Percentiles rank a stretch among this genome's conserved stretches.
These are phyloP conservation scores for Aplochiton taeniatus DNA, from an alignment of 2,797 vertebrate species.

Conservation along the genomic window DNA sequence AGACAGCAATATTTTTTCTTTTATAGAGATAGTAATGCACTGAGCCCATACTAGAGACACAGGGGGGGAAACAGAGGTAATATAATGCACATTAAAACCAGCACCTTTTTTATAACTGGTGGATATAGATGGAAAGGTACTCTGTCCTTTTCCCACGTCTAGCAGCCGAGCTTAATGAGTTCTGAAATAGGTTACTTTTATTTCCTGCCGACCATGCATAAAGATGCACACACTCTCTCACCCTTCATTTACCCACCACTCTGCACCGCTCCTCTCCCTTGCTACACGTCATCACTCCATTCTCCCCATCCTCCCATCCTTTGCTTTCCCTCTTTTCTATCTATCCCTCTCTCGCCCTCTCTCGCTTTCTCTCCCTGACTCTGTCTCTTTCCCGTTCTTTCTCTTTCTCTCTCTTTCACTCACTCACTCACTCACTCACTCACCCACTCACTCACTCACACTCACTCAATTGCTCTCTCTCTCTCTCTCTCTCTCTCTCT, in stretches of 20 bases:
- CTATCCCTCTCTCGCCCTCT: neutral
- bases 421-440: constrained; percentile 17
- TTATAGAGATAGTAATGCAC: constrained; percentile 80
- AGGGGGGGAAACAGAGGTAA: constrained; percentile 72
- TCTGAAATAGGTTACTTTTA: constrained; percentile 79
- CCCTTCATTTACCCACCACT: constrained; percentile 46
- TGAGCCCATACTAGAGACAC: constrained; percentile 67
- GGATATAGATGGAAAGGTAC: constrained; percentile 69
- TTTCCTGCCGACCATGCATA: constrained; percentile 76
- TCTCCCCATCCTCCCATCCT: neutral
- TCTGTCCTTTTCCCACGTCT: constrained; percentile 73
- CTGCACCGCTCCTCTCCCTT: neutral
- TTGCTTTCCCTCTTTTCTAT: neutral
- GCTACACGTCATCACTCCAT: constrained; percentile 21
- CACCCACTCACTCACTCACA: constrained; percentile 29
- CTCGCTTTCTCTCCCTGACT: neutral
- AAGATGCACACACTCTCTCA: constrained; percentile 65
- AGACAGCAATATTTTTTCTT: constrained; percentile 79
- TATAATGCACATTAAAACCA: constrained; percentile 79
- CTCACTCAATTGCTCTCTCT: constrained; percentile 6
- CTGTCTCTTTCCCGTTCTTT: constrained; percentile 21
- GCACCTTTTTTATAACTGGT: constrained; percentile 72
- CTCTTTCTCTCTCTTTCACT: constrained; percentile 32
- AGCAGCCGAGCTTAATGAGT: constrained; percentile 75
- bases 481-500: constrained; percentile 7